Conservation (phyloP, 2,888 invertebrate species). For the Tetragonisca angustula region DNA sequence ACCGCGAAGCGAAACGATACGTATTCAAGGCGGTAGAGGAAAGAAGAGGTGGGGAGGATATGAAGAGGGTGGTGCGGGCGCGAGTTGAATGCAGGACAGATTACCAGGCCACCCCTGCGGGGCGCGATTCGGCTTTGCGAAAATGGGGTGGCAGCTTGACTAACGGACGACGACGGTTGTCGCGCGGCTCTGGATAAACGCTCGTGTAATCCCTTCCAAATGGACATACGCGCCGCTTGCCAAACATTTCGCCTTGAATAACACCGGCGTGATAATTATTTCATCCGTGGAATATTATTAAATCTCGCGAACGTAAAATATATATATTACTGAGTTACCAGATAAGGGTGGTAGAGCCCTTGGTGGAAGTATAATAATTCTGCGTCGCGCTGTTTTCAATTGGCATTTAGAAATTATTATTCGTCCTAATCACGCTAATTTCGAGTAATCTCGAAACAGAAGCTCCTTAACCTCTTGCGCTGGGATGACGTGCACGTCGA, state of each 20-base stretch:
- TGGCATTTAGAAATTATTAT: too few species aligned
- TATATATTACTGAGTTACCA: neutral
- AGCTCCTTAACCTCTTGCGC: too few species aligned
- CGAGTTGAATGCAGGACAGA: conserved; percentile 60
- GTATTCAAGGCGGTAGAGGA: conserved; percentile 8
- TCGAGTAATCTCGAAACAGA: too few species aligned
- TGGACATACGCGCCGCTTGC: conserved; percentile 25
- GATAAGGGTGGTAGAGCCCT: too few species aligned
- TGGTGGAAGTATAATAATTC: neutral
- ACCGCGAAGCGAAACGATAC: conserved; percentile 39
- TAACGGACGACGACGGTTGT: conserved; percentile 48
- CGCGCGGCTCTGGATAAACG: conserved; percentile 50
- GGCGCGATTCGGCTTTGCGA: conserved; percentile 46
- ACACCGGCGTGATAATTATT: conserved; percentile 2
- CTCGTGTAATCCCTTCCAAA: conserved; percentile 51
- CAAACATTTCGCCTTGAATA: neutral
- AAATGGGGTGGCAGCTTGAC: conserved; percentile 49
- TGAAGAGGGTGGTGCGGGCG: conserved; percentile 38
- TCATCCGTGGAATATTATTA: neutral
- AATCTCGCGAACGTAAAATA: neutral
- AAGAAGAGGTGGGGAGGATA: conserved; percentile 1
- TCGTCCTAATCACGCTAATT: too few species aligned
- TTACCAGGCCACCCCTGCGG: conserved; percentile 52
- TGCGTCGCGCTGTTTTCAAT: too few species aligned
- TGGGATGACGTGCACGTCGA: too few species aligned